A percentile compares a stretch with the other conserved stretches of the same genome.
Conservation (phyloP, 2,888 invertebrate species). For the Augochlorella aurata region DNA sequence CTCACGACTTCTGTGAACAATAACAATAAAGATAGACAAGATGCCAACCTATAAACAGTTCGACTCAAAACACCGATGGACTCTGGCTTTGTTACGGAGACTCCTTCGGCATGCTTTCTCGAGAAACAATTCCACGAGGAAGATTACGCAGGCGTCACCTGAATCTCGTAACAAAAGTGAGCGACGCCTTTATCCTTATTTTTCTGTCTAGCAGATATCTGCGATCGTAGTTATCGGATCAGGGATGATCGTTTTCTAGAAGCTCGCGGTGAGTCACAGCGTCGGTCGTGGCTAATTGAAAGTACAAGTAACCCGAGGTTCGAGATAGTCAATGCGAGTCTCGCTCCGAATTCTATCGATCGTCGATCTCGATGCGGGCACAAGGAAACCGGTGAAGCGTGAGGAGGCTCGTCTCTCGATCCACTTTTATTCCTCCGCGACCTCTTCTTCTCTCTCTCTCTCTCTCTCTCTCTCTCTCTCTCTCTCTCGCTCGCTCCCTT, state of each 20-base stretch:
- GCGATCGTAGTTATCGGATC: constrained; percentile 2
- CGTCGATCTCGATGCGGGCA: constrained; percentile 11
- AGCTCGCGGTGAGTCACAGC: not conserved
- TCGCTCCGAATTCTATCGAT: not conserved
- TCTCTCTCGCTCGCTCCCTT: not conserved
- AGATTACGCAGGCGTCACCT: not conserved
- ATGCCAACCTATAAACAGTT: too few relatives aligned
- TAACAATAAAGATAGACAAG: too few relatives aligned
- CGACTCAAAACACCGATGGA: too few relatives aligned
- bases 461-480: not conserved
- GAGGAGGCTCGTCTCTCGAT: not conserved
- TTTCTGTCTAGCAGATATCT: not conserved
- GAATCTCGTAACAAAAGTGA: not conserved
- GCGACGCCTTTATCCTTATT: not conserved
- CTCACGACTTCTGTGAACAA: too few relatives aligned
- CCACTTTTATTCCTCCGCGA: constrained; percentile 1
- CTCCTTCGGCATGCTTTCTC: too few relatives aligned
- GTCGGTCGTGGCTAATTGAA: not conserved
- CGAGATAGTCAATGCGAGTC: not conserved
- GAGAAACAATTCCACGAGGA: not conserved
- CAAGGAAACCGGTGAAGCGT: not conserved
- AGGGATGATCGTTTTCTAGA: not conserved
- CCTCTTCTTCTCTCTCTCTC: not conserved
- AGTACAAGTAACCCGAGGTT: not conserved
- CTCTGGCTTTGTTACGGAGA: too few relatives aligned